Conservation (phyloP, 2,888 invertebrate genomes). For the Eupithecia centaureata region DNA sequence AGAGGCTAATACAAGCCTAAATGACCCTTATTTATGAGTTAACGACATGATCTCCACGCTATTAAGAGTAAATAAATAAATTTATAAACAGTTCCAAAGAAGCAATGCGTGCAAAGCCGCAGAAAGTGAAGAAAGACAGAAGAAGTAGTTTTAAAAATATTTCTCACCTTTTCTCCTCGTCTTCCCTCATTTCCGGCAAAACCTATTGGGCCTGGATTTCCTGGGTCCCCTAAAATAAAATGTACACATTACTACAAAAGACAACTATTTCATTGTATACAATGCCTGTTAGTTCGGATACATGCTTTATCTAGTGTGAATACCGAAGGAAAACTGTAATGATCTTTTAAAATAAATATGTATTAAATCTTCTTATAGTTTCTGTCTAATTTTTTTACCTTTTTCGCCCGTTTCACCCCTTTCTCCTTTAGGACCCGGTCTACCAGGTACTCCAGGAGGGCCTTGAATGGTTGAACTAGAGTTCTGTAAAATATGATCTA, state of each 20-base stretch:
- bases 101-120: no score
- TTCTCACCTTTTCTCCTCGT: slow-evolving; percentile 61
- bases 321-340: no score
- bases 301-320: no score
- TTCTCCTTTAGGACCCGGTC: slow-evolving; percentile 61
- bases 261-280: neutral
- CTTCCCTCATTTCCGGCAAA: slow-evolving; percentile 60
- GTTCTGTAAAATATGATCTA: neutral
- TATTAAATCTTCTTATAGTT: neutral
- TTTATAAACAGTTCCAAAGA: no score
- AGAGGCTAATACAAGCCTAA: no score
- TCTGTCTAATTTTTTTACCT: slow-evolving; percentile 51
- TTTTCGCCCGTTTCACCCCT: slow-evolving; percentile 65
- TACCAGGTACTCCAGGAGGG: slow-evolving; percentile 56
- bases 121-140: no score
- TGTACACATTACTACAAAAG: neutral
- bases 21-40: no score
- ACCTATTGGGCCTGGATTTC: slow-evolving; percentile 63
- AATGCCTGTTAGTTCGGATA: neutral
- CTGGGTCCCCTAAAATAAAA: slow-evolving; percentile 59
- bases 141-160: neutral
- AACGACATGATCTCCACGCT: no score
- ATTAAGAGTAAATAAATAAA: no score
- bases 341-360: neutral
- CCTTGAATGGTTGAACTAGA: slow-evolving; percentile 47